Conservation (phyloP, 2,888 invertebrate genomes). For the Pandemis corylana region DNA sequence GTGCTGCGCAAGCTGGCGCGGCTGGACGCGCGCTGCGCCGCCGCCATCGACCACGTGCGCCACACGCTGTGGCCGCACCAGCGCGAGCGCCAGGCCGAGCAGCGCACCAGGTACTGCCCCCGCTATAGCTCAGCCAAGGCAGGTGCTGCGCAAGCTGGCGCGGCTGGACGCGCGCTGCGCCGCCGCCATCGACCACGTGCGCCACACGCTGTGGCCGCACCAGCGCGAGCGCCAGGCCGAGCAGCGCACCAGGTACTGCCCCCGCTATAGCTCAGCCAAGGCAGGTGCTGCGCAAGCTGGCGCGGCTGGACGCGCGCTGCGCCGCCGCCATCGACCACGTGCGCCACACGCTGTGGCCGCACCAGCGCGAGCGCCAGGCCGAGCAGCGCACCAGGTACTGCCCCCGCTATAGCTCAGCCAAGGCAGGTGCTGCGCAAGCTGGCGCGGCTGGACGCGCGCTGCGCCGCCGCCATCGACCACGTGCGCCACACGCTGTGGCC, state of each 20-base stretch:
- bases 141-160: slow-evolving; percentile 86
- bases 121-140: too few relatives aligned
- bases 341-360: slow-evolving; percentile 91
- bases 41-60: slow-evolving; percentile 89
- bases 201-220: slow-evolving; percentile 91
- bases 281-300: slow-evolving; percentile 85
- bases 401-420: too few relatives aligned
- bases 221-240: slow-evolving; percentile 92
- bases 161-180: slow-evolving; percentile 89
- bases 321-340: slow-evolving; percentile 89
- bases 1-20: slow-evolving; percentile 87
- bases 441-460: slow-evolving; percentile 88
- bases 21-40: slow-evolving; percentile 88
- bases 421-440: slow-evolving; percentile 84
- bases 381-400: slow-evolving; percentile 81
- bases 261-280: too few relatives aligned
- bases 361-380: slow-evolving; percentile 91
- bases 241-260: slow-evolving; percentile 70
- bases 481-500: slow-evolving; percentile 92
- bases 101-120: slow-evolving; percentile 62
- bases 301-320: slow-evolving; percentile 88
- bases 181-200: slow-evolving; percentile 88
- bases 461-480: slow-evolving; percentile 88
- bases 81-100: slow-evolving; percentile 91
- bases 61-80: slow-evolving; percentile 92